These are phyloP conservation scores for Ricordea florida DNA, from an alignment of 92 coral and sea anemone species.

Conservation along the genomic window DNA sequence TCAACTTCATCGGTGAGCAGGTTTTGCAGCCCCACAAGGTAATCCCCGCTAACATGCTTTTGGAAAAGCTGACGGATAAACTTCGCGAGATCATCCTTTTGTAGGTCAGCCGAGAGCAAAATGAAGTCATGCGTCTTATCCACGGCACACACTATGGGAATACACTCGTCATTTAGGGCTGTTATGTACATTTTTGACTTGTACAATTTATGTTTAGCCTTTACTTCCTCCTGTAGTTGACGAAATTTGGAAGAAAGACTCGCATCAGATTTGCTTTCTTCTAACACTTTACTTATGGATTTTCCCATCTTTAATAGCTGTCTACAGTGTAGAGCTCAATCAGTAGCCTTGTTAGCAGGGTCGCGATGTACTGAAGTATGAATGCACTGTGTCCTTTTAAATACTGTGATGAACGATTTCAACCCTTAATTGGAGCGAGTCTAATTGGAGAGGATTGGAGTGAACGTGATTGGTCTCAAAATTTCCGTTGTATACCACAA, in stretches of 20 bases:
- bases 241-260: not conserved
- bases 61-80: not conserved
- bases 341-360: too few species aligned
- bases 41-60: too few species aligned
- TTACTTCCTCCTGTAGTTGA: not conserved
- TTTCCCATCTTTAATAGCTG: constrained; percentile 16
- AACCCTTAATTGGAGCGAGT: too few species aligned
- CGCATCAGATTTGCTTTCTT: not conserved
- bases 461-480: too few species aligned
- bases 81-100: not conserved
- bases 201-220: not conserved
- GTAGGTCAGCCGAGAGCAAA: not conserved
- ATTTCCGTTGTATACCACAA: too few species aligned
- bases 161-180: not conserved
- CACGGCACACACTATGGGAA: constrained; percentile 16
- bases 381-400: too few species aligned
- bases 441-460: too few species aligned
- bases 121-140: not conserved
- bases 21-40: not conserved
- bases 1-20: not conserved
- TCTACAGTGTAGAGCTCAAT: too few species aligned
- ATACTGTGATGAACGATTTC: too few species aligned
- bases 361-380: too few species aligned
- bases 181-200: not conserved
- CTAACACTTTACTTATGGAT: not conserved